These are phyloP conservation scores for Ladona fulva DNA, from an alignment of 1,140 invertebrate genomes.

Conservation along the genomic window DNA sequence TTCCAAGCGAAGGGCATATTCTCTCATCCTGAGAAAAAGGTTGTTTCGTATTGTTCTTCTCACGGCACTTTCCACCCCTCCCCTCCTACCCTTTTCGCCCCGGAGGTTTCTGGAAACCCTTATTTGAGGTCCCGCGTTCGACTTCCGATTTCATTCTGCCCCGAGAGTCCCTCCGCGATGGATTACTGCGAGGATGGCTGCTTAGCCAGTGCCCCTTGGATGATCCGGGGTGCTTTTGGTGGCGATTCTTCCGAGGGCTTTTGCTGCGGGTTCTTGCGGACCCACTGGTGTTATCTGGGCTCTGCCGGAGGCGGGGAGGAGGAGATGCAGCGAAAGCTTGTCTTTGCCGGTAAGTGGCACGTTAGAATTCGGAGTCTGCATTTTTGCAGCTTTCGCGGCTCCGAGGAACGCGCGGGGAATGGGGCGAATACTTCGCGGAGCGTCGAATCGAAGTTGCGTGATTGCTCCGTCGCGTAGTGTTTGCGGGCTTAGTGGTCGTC, in stretches of 20 bases:
- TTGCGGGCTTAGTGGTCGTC: not conserved
- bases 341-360: constrained; percentile 2
- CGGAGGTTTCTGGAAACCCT: too few species aligned
- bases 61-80: not conserved
- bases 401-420: too few species aligned
- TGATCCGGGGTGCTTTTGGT: not conserved
- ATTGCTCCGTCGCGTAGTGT: not conserved
- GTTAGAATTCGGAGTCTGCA: not conserved
- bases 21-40: not conserved
- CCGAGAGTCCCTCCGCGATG: too few species aligned
- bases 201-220: not conserved
- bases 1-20: not conserved
- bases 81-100: not conserved
- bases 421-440: too few species aligned
- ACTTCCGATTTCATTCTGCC: too few species aligned
- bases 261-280: not conserved
- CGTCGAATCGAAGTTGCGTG: not conserved
- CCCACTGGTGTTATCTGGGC: not conserved
- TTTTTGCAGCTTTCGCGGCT: not conserved
- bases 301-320: not conserved
- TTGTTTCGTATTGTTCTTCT: not conserved
- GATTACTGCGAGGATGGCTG: too few species aligned
- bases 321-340: not conserved
- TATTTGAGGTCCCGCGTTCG: too few species aligned
- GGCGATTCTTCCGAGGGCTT: not conserved